Evolutionary conservation across 2,113 vertebrate genomes (phyloP), one percentile per base, ranked within the genome.

Genomic region (Hypomesus transpacificus): DNA sequence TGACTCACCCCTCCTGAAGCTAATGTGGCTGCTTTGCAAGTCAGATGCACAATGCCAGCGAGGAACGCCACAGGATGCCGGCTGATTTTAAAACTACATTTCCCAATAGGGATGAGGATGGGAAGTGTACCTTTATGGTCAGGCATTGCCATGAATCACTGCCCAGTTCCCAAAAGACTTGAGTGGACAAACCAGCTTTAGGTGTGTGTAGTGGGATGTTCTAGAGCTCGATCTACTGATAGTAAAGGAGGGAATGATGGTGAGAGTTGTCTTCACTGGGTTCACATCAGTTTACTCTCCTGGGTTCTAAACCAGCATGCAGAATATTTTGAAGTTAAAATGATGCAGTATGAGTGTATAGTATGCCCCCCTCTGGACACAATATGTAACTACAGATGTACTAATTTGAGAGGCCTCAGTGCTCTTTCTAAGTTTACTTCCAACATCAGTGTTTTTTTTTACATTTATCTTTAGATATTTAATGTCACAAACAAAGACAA

Each of bases 1-100:
- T 84, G 71, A 83, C 65, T 82, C 73, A 86, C 81, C 59, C 66
- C 24, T 80, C 70, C 77, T 53, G n/a, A 68, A 82, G 62, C 70
- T 58, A 46, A 78, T 65, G 69, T 75, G 53, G 71, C 73, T 58
- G 70, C 78, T 80, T 84, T 74, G 82, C 71, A 84, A 66, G 78
- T 66, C 28, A 76, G 64, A 75, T 77, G 53, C 71, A 56, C 74
- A 82, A 76, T 63, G 69, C 53, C 65, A 28, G 64, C 78, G 56
- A 58, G 73, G 74, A 53, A 17, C 50, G 20, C 54, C 51, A 75
- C 16, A 11, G 13, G 7, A 46, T 2, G 63, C 20, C 31, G 21
- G 46, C 14, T 22, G 46, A 3, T 46, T 52, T 20, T 78, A 77
- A 76, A 76, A 82, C 73, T 77, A 69, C 52, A 57, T 74, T 76